Evolutionary conservation across 1,140 invertebrate genomes (phyloP).

Genomic region (Lepidurus couesii): DNA sequence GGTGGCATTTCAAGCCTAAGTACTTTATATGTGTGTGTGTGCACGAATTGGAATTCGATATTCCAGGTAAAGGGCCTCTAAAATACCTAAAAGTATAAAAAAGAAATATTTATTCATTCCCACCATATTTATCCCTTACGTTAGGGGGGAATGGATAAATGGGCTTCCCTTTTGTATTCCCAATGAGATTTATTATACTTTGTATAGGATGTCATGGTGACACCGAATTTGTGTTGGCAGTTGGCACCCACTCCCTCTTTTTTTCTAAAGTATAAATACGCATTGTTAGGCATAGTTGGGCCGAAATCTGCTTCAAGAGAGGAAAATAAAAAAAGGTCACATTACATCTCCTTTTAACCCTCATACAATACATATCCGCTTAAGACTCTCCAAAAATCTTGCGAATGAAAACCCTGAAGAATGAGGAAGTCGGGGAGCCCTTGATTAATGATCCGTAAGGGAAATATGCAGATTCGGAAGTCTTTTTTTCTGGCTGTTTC

Average conservation of each 20-base stretch:
- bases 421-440: neutral
- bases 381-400: neutral
- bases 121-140: too few relatives aligned
- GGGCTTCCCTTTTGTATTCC: neutral
- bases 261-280: neutral
- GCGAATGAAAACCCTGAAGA: neutral
- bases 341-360: neutral
- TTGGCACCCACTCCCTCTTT: neutral
- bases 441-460: neutral
- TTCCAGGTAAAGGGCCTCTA: too few relatives aligned
- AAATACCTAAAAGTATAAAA: too few relatives aligned
- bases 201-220: neutral
- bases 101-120: too few relatives aligned
- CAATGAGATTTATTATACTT: neutral
- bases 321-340: neutral
- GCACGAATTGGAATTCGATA: too few relatives aligned
- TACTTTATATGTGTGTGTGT: too few relatives aligned
- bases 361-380: neutral
- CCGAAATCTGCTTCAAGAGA: neutral
- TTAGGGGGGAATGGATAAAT: neutral
- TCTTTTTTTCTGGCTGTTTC: too few relatives aligned
- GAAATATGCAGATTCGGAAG: neutral
- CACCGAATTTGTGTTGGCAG: constrained; percentile 11
- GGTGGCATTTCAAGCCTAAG: too few relatives aligned
- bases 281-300: neutral